These are phyloP conservation scores for Grammomys surdaster DNA, from an alignment of 2,113 vertebrate genomes.

Conservation along the genomic window DNA sequence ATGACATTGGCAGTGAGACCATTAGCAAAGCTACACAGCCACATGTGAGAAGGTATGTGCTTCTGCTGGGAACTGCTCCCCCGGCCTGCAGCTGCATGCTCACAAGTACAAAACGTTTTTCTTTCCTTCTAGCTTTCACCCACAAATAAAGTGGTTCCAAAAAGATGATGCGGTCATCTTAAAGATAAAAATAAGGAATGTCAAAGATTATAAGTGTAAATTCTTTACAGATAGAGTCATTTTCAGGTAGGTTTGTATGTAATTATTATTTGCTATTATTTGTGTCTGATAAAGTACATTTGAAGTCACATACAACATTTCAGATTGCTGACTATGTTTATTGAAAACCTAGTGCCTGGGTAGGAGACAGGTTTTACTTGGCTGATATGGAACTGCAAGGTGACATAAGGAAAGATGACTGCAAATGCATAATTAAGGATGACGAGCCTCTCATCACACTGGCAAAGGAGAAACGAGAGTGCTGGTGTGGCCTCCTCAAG, in stretches of 20 bases:
- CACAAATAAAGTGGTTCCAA: slow-evolving; percentile 89
- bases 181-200: slow-evolving; percentile 80
- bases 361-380: slow-evolving; percentile 84
- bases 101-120: rapidly evolving
- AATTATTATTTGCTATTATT: no score
- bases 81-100: no score
- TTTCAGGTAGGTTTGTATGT: slow-evolving; percentile 86
- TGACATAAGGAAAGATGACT: slow-evolving; percentile 81
- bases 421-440: slow-evolving; percentile 73
- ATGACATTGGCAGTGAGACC: neutral
- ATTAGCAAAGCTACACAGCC: neutral
- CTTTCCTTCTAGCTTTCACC: slow-evolving; percentile 84
- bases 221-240: slow-evolving; percentile 85
- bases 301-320: neutral
- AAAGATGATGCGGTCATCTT: slow-evolving; percentile 82
- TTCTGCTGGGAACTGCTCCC: rapidly evolving
- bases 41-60: slow-evolving; percentile 51
- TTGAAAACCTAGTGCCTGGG: slow-evolving; percentile 82
- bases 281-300: neutral
- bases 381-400: slow-evolving; percentile 86
- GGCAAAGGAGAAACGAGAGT: slow-evolving; percentile 79
- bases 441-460: slow-evolving; percentile 84
- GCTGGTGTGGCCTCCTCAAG: slow-evolving; percentile 84
- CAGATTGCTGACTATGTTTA: neutral
- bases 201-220: slow-evolving; percentile 80